Conservation (phyloP, 1,140 invertebrate genomes). For the Drosophila ambigua region DNA sequence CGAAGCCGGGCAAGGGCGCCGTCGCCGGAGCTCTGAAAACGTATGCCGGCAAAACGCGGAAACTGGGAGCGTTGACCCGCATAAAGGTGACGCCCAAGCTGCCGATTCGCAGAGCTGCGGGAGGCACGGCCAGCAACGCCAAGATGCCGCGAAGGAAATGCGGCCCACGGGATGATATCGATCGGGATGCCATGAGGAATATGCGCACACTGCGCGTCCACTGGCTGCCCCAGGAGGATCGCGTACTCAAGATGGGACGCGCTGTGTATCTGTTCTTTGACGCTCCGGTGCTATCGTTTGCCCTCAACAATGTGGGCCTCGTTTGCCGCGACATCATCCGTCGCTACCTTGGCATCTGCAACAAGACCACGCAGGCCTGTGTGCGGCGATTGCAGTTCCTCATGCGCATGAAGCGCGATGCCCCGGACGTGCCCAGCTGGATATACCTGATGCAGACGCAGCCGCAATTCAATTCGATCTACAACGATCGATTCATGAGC, state of each 20-base stretch:
- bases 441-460: constrained; percentile 74
- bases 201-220: constrained; percentile 87
- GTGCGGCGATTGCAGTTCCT: constrained; percentile 86
- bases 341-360: constrained; percentile 85
- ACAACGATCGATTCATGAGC: constrained; percentile 64
- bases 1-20: constrained; percentile 11
- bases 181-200: constrained; percentile 87
- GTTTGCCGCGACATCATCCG: constrained; percentile 87
- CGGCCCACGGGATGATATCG: constrained; percentile 87
- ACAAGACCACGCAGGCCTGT: constrained; percentile 90
- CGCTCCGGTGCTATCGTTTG: constrained; percentile 84
- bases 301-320: constrained; percentile 67
- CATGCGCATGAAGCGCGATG: constrained; percentile 60
- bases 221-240: constrained; percentile 87
- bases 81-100: constrained; percentile 49
- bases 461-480: constrained; percentile 43
- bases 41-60: constrained; percentile 24
- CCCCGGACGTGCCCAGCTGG: constrained; percentile 70
- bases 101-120: constrained; percentile 7
- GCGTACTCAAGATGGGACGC: constrained; percentile 88
- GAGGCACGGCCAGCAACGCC: constrained; percentile 22
- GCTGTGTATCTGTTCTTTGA: constrained; percentile 88
- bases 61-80: constrained; percentile 30
- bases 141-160: constrained; percentile 42
- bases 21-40: not conserved